Percentiles rank a stretch among this genome's conserved stretches.
phyloP scores from a whole-genome alignment of 2,888 invertebrate genomes.

The Patella caerulea region DNA sequence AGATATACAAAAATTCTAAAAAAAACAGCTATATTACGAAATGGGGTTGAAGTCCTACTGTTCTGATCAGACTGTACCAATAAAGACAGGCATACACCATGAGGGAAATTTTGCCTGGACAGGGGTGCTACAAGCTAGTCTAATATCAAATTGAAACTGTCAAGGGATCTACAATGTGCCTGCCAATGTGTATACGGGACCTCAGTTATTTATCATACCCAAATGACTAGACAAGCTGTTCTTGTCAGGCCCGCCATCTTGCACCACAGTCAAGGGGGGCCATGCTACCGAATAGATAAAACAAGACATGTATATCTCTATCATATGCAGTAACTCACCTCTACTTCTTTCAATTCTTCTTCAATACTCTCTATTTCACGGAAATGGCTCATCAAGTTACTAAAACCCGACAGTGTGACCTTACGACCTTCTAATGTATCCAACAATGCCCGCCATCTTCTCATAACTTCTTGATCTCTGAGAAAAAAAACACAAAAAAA shows the following conservation, averaged over 20 bases:
- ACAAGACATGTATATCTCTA: not conserved
- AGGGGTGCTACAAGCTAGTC: too few species aligned
- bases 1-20: too few species aligned
- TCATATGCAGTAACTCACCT: slow-evolving; percentile 74
- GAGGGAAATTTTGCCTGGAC: too few species aligned
- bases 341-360: slow-evolving; percentile 86
- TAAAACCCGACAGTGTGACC: slow-evolving; percentile 76
- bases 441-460: slow-evolving; percentile 89
- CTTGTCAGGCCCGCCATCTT: too few species aligned
- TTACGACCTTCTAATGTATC: slow-evolving; percentile 84
- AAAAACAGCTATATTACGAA: not conserved
- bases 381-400: slow-evolving; percentile 88
- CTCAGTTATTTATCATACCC: too few species aligned
- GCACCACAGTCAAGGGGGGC: too few species aligned
- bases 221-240: too few species aligned
- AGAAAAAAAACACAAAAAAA: slow-evolving; percentile 36
- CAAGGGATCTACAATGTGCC: too few species aligned
- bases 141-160: too few species aligned
- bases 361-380: slow-evolving; percentile 92
- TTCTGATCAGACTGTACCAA: too few species aligned
- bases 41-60: not conserved
- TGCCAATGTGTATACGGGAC: too few species aligned
- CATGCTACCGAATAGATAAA: not conserved
- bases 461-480: slow-evolving; percentile 84
- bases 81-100: too few species aligned